These are phyloP conservation scores for Scalopus aquaticus DNA, from an alignment of 2,113 vertebrate genomes.

Conservation along the genomic window DNA sequence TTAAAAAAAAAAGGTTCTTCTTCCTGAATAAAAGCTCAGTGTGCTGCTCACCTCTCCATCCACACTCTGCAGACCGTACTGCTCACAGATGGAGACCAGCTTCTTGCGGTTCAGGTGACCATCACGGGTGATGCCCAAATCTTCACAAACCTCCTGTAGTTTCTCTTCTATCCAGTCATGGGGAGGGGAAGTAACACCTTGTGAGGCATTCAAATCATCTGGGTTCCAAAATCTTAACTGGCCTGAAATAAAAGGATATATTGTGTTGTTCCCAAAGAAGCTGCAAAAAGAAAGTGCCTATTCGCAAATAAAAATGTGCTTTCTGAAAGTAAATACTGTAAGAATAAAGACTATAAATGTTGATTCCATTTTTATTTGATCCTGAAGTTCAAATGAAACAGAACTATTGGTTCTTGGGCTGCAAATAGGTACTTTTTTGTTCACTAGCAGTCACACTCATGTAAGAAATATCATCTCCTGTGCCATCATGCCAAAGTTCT, in stretches of 20 bases:
- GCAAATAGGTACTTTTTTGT: background rate
- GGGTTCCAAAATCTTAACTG: conserved; percentile 98
- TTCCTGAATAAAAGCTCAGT: background rate
- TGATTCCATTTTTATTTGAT: background rate
- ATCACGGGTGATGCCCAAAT: conserved; percentile 88
- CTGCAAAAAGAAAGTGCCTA: background rate
- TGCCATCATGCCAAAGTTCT: no score
- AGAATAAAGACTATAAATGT: background rate
- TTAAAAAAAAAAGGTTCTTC: no score
- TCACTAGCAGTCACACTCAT: background rate
- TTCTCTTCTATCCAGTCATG: conserved; percentile 90
- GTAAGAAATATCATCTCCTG: background rate
- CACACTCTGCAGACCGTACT: conserved; percentile 83
- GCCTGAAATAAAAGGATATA: conserved; percentile 82
- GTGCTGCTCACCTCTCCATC: conserved; percentile 78
- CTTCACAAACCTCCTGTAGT: conserved; percentile 90
- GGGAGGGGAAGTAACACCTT: conserved; percentile 74
- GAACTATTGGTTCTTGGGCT: background rate
- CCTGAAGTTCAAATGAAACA: background rate
- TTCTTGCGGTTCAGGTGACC: conserved; percentile 88
- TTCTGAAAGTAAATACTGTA: background rate
- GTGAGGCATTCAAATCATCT: conserved; percentile 90
- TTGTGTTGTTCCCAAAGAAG: background rate
- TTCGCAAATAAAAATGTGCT: background rate
- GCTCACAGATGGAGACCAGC: conserved; percentile 90